phyloP scores from a whole-genome alignment of 1,140 invertebrate genomes.

The Heliconius melpomene region DNA sequence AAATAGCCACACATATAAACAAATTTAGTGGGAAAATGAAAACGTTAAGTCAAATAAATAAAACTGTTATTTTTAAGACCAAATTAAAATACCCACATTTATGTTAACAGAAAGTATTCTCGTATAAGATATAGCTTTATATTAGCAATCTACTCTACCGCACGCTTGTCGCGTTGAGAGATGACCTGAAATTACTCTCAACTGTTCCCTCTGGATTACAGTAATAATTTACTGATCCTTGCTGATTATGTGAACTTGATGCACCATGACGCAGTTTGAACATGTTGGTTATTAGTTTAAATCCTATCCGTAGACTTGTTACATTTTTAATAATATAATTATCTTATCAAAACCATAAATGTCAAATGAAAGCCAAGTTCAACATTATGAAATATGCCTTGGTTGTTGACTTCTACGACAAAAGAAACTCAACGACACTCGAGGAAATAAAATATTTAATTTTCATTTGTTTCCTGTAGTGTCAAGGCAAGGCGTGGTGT shows the following conservation, averaged over 20 bases:
- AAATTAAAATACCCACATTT: not conserved
- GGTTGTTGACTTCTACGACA: too few relatives aligned
- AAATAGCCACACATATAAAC: not conserved
- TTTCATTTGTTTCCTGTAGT: too few relatives aligned
- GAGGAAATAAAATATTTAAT: too few relatives aligned
- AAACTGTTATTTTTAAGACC: not conserved
- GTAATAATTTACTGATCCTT: conserved; percentile 17
- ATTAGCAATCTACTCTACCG: not conserved
- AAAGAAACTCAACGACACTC: too few relatives aligned
- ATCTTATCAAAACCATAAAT: too few relatives aligned
- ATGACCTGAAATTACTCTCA: conserved; percentile 25
- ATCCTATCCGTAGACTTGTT: too few relatives aligned
- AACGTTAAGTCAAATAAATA: not conserved
- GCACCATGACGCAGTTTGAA: not conserved
- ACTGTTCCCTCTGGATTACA: conserved; percentile 22
- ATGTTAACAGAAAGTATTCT: not conserved
- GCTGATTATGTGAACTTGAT: conserved; percentile 16
- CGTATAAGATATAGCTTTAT: not conserved
- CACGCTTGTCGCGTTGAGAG: conserved; percentile 22
- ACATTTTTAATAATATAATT: too few relatives aligned
- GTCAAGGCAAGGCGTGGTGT: too few relatives aligned
- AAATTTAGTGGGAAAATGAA: not conserved
- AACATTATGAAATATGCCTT: too few relatives aligned
- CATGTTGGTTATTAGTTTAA: too few relatives aligned
- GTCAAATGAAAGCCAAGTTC: too few relatives aligned